Conservation (phyloP, 2,888 invertebrate genomes). For the Stictocephala bisonia region DNA sequence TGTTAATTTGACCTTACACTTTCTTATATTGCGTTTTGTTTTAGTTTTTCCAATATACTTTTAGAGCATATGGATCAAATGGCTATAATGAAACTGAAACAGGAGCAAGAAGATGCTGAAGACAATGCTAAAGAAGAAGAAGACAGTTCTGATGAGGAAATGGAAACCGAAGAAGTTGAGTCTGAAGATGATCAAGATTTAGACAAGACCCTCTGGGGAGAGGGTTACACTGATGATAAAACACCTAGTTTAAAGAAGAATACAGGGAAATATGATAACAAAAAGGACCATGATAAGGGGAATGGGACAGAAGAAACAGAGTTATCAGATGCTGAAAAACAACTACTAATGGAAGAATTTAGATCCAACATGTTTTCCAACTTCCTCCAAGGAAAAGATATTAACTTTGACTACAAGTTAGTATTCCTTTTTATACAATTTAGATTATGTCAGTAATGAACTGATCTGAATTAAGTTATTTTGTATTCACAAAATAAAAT, state of each 20-base stretch:
- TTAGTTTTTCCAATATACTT: constrained; percentile 77
- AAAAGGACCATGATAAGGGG: constrained; percentile 42
- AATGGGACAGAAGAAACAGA: constrained; percentile 45
- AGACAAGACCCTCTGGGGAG: constrained; percentile 40
- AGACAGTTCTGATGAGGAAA: constrained; percentile 61
- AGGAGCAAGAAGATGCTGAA: constrained; percentile 73
- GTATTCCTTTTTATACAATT: too few relatives aligned
- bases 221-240: constrained; percentile 13
- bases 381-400: constrained; percentile 85
- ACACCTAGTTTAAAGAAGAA: constrained; percentile 64
- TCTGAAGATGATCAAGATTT: constrained; percentile 63
- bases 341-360: constrained; percentile 82
- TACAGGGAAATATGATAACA: constrained; percentile 66
- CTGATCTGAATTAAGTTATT: too few relatives aligned
- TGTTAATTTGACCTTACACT: too few relatives aligned
- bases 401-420: constrained; percentile 83
- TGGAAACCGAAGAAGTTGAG: constrained; percentile 58
- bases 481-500: too few relatives aligned
- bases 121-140: constrained; percentile 62
- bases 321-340: constrained; percentile 64
- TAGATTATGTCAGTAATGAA: too few relatives aligned
- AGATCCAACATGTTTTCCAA: constrained; percentile 85
- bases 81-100: constrained; percentile 71
- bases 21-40: too few relatives aligned
- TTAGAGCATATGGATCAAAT: constrained; percentile 84